Percentiles rank a stretch among this genome's conserved stretches.
These are phyloP conservation scores for Drosophila pallidifrons DNA, from an alignment of 1,140 invertebrate species.

Conservation along the genomic window DNA sequence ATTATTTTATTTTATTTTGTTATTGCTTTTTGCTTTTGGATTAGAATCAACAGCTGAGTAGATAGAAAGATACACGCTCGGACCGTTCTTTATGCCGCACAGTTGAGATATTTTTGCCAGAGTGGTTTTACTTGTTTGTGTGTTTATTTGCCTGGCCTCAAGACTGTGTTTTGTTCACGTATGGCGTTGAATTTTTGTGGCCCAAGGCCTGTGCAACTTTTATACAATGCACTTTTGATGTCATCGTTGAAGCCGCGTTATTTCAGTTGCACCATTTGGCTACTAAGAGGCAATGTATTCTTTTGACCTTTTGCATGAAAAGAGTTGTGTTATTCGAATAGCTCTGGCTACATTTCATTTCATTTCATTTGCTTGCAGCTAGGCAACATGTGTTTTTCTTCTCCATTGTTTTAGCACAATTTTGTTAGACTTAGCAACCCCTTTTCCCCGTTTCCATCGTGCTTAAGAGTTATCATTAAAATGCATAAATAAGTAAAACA, in stretches of 20 bases:
- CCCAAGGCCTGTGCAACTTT: conserved; percentile 55
- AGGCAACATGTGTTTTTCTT: not conserved
- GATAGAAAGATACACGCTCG: not conserved
- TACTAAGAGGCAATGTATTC: conserved; percentile 20
- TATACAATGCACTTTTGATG: conserved; percentile 59
- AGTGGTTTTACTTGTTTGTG: conserved; percentile 12
- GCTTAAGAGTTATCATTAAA: not conserved
- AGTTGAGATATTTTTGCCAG: not conserved
- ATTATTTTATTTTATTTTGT: not conserved
- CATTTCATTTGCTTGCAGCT: not conserved
- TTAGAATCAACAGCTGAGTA: not conserved
- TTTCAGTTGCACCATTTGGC: conserved; percentile 49
- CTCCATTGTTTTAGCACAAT: not conserved
- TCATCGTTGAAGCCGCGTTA: conserved; percentile 56
- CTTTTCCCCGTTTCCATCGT: not conserved
- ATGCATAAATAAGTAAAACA: not conserved
- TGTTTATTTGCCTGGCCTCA: conserved; percentile 52
- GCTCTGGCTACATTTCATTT: not conserved
- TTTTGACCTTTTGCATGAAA: conserved; percentile 1
- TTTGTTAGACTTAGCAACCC: not conserved
- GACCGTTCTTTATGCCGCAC: not conserved
- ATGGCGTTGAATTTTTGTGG: conserved; percentile 57
- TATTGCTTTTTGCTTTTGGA: too few species aligned
- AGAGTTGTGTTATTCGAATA: not conserved
- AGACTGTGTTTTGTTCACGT: conserved; percentile 27